These are phyloP conservation scores for Spisula subtruncata DNA, from an alignment of 2,888 invertebrate species.

Conservation along the genomic window DNA sequence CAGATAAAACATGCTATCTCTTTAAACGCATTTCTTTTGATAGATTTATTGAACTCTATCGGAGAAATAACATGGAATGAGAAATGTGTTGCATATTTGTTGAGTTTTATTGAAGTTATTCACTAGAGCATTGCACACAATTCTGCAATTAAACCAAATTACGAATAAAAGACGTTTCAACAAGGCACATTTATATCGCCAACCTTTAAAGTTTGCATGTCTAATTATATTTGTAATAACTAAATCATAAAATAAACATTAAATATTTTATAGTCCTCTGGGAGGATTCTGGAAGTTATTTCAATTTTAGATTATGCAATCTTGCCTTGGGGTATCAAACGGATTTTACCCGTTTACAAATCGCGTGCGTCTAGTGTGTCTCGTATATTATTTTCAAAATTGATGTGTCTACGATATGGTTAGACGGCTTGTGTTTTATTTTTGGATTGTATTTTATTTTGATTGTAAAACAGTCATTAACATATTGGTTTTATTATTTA, in stretches of 20 bases:
- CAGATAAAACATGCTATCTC: neutral
- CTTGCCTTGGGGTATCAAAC: neutral
- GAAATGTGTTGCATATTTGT: neutral
- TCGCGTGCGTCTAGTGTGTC: neutral
- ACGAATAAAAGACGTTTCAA: neutral
- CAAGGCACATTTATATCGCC: neutral
- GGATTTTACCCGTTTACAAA: neutral
- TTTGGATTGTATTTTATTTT: too few relatives aligned
- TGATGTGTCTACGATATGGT: neutral
- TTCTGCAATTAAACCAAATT: neutral
- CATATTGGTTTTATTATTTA: too few relatives aligned
- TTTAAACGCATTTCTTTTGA: too few relatives aligned
- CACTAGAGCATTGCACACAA: neutral
- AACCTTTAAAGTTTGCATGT: neutral
- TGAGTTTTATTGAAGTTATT: neutral
- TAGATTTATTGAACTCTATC: too few relatives aligned
- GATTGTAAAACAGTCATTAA: too few relatives aligned
- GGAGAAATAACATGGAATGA: neutral
- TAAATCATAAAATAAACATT: conserved; percentile 11
- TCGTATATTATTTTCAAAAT: neutral
- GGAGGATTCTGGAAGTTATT: neutral
- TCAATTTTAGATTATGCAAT: neutral
- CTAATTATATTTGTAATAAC: conserved; percentile 15
- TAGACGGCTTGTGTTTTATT: neutral
- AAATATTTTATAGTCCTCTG: neutral